These are phyloP conservation scores for Molorchus minor DNA, from an alignment of 2,888 invertebrate genomes.

Conservation along the genomic window DNA sequence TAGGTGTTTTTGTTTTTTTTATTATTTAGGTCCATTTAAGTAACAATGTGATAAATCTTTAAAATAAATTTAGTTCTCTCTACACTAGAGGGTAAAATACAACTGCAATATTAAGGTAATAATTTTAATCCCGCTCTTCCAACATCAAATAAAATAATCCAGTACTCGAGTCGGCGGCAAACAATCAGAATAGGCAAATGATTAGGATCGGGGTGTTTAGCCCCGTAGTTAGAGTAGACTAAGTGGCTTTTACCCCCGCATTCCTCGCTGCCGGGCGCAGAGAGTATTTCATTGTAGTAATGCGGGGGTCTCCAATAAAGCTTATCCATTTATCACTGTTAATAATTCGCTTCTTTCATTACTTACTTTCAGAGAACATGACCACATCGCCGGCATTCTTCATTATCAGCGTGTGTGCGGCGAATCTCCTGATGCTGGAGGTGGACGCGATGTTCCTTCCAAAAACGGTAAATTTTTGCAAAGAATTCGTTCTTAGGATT, in stretches of 20 bases:
- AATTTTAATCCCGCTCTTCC: too few relatives aligned
- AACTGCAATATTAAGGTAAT: too few relatives aligned
- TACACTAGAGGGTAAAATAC: too few relatives aligned
- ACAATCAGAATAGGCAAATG: constrained; percentile 40
- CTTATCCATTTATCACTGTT: constrained; percentile 56
- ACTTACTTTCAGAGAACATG: constrained; percentile 47
- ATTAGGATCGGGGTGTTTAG: constrained; percentile 31
- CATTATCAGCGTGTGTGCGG: constrained; percentile 42
- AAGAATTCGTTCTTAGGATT: too few relatives aligned
- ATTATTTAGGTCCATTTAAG: too few relatives aligned
- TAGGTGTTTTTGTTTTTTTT: too few relatives aligned
- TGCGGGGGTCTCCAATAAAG: constrained; percentile 53
- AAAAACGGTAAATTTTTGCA: constrained; percentile 55
- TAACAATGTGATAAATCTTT: too few relatives aligned
- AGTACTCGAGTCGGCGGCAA: constrained; percentile 29
- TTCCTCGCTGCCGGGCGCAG: constrained; percentile 56
- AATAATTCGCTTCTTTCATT: constrained; percentile 43
- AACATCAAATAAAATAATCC: constrained; percentile 7
- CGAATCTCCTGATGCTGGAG: constrained; percentile 41
- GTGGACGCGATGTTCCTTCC: constrained; percentile 50
- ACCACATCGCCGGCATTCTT: constrained; percentile 43
- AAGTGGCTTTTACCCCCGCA: constrained; percentile 53
- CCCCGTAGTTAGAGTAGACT: constrained; percentile 35
- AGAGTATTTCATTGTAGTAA: constrained; percentile 59
- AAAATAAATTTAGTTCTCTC: too few relatives aligned